These are phyloP conservation scores for Psettodes erumei DNA, from an alignment of 2,113 vertebrate species.

Conservation along the genomic window DNA sequence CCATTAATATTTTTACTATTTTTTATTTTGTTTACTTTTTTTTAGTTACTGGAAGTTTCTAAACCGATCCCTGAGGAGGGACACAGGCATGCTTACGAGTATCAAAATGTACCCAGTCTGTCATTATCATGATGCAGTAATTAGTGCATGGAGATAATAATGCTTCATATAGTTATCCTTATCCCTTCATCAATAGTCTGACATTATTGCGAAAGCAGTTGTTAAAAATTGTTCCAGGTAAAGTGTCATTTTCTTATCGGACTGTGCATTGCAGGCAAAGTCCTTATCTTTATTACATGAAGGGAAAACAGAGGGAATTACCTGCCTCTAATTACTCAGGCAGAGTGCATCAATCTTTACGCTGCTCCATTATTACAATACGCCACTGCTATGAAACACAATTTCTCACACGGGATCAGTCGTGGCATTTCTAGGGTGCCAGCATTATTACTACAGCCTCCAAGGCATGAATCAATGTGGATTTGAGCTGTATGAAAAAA, in stretches of 20 bases:
- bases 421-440: neutral
- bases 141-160: slow-evolving; percentile 38
- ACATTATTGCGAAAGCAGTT: slow-evolving; percentile 37
- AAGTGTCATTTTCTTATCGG: slow-evolving; percentile 44
- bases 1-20: neutral
- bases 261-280: neutral
- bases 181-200: slow-evolving; percentile 30
- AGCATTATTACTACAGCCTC: neutral
- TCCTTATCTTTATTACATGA: slow-evolving; percentile 41
- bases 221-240: slow-evolving; percentile 18
- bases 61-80: neutral
- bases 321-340: slow-evolving; percentile 46
- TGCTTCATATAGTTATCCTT: slow-evolving; percentile 1
- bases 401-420: neutral
- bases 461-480: neutral
- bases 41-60: neutral
- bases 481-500: neutral
- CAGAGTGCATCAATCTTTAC: slow-evolving; percentile 34
- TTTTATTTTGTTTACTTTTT: neutral
- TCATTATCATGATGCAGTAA: neutral
- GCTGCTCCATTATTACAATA: slow-evolving; percentile 34
- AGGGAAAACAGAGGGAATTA: slow-evolving; percentile 31
- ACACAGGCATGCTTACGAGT: neutral
- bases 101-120: neutral
- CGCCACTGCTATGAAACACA: slow-evolving; percentile 19